Percentiles rank a stretch among this genome's conserved stretches.
Evolutionary conservation across 2,113 vertebrate species (phyloP).

Genomic region (Ameiurus melas): DNA sequence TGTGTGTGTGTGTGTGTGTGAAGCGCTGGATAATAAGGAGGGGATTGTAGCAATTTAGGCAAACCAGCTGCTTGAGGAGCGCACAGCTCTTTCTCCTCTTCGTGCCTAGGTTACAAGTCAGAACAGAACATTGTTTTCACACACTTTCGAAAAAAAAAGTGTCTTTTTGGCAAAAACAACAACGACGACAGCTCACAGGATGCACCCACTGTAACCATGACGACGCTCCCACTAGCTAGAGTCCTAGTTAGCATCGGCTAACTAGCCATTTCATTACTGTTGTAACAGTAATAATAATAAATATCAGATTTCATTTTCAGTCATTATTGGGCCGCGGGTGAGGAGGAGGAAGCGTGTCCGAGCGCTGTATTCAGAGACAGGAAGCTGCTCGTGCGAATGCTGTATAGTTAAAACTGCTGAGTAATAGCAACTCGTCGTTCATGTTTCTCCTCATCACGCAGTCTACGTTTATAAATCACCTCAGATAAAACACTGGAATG

Average conservation of each 20-base stretch:
- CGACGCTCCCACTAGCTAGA: background rate
- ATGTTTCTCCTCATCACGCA: background rate
- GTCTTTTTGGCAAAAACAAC: background rate
- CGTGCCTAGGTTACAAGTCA: background rate
- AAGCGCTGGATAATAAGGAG: too few species aligned
- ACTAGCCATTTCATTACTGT: background rate
- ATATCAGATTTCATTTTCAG: background rate
- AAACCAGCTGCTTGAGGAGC: background rate
- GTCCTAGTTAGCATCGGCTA: background rate
- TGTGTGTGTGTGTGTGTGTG: background rate
- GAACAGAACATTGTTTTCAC: background rate
- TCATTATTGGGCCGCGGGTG: background rate
- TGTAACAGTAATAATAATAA: background rate
- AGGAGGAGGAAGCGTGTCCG: too few species aligned
- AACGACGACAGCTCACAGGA: background rate
- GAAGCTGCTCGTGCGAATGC: background rate
- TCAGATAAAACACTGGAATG: background rate
- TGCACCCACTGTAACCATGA: background rate
- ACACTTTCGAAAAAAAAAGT: background rate
- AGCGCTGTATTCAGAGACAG: too few species aligned
- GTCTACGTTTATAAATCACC: background rate
- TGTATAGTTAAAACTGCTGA: background rate
- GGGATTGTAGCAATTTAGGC: background rate
- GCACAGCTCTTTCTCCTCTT: background rate
- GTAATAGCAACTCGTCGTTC: background rate